phyloP scores from a whole-genome alignment of 1,140 invertebrate species.

The Cyclargus thomasi region DNA sequence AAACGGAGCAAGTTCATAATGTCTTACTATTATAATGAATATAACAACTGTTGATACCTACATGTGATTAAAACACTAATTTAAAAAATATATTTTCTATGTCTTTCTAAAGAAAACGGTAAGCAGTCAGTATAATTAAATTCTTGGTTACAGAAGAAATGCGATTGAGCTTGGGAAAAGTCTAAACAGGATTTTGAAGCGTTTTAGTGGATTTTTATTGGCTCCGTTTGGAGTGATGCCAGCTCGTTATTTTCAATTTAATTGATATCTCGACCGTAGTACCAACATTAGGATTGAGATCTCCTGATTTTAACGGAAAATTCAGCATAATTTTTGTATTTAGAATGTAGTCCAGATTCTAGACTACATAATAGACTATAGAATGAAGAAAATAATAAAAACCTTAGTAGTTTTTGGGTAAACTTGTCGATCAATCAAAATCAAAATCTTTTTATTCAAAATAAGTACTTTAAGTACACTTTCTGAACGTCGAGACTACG shows the following conservation, averaged over 20 bases:
- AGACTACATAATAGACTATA: background rate
- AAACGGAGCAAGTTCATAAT: too few relatives aligned
- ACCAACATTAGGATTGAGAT: slow-evolving; percentile 37
- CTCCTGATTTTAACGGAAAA: slow-evolving; percentile 15
- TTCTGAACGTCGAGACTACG: too few relatives aligned
- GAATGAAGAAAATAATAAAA: too few relatives aligned
- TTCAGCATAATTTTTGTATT: slow-evolving; percentile 1
- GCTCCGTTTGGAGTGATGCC: slow-evolving; percentile 54
- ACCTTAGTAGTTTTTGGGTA: too few relatives aligned
- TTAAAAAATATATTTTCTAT: background rate
- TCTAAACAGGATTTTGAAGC: slow-evolving; percentile 61
- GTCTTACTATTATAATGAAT: too few relatives aligned
- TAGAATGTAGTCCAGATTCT: background rate
- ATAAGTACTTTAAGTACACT: too few relatives aligned
- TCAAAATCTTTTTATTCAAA: too few relatives aligned
- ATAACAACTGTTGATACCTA: too few relatives aligned
- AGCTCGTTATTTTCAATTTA: slow-evolving; percentile 51
- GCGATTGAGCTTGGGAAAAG: slow-evolving; percentile 32
- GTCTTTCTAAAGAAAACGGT: background rate
- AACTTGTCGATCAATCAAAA: too few relatives aligned
- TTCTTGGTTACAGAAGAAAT: slow-evolving; percentile 5
- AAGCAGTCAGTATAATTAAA: background rate
- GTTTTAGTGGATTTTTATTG: slow-evolving; percentile 63
- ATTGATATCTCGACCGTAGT: slow-evolving; percentile 63
- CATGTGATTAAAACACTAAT: too few relatives aligned